Evolutionary conservation across 2,113 vertebrate species (phyloP), one percentile per base, ranked within the genome.

Genomic region (Prolemur simus): DNA sequence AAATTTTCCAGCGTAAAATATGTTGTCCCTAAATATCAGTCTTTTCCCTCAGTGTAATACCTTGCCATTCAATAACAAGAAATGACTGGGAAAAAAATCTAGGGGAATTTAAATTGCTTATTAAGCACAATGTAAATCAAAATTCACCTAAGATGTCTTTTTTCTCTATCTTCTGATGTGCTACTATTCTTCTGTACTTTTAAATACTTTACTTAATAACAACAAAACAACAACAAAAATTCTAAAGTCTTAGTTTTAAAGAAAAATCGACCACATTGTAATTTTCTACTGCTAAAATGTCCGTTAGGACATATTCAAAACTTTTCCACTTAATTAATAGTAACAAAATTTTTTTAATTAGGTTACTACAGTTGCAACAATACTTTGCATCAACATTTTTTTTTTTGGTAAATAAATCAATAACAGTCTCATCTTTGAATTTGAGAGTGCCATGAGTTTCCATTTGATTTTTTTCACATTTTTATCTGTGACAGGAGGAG

Each of bases 41-140:
- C 7, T 47, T 95, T 95, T 80, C 3, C 45, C 45, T 97, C 88
- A 78, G 1, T 32, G 49, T 95, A 91, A 87, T 87, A 96, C 25
- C 15, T 0, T 88, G 85, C 17, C 8, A 91, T 29, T 92, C 49
- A 92, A 56, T 52, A 87, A 82, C 9, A 96, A 84, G 21, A 95
- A 96, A 73, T 27, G 0, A 34, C 45, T 85, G 27, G 83, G n/a
- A 0, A 1, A 60, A 83, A 91, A 87, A 66, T 7, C 21, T 45
- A 0, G 32, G 74, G 80, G 77, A 89, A 83, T 88, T 94, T 87
- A 96, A 96, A 96, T 94, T 83, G 14, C 7, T 86, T 94, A 97
- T 96, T 90, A 97, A 96, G 45, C 87, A 89, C 21, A 93, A 95
- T 91, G 89, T 96, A 0, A 93, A 97, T 92, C 32, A 92, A 91